A percentile compares a stretch with the other conserved stretches of the same genome.
These are phyloP conservation scores for Drosophila funebris DNA, from an alignment of 1,140 invertebrate genomes.

Conservation along the genomic window DNA sequence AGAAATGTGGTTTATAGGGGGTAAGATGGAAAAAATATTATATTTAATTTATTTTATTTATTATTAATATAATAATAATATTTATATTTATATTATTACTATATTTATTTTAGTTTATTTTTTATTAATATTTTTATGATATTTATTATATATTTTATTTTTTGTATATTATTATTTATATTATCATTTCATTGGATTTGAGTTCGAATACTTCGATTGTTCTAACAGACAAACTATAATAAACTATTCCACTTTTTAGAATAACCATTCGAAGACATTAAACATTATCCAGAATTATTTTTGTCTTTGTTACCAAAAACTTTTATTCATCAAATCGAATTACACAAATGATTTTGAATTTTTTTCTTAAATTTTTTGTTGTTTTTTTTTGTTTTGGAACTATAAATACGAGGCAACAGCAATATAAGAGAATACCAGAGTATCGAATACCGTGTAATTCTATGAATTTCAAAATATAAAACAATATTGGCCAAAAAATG, in stretches of 20 bases:
- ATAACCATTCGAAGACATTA: not conserved
- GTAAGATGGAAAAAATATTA: no score
- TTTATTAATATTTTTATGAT: no score
- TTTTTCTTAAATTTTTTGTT: conserved; percentile 22
- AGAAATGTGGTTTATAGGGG: no score
- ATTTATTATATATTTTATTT: no score
- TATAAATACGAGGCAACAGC: conserved; percentile 38
- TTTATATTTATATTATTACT: no score
- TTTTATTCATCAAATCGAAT: conserved; percentile 60
- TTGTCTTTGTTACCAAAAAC: conserved; percentile 51
- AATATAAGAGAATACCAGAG: conserved; percentile 28
- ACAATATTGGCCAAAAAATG: conserved; percentile 32
- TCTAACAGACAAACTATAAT: no score
- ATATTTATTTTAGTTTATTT: no score
- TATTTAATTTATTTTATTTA: no score
- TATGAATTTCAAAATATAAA: conserved; percentile 45
- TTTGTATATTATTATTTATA: no score
- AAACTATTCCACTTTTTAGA: not conserved
- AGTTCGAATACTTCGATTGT: no score
- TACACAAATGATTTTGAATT: conserved; percentile 43
- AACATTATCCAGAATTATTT: not conserved
- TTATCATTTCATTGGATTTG: no score
- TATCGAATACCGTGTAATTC: conserved; percentile 5
- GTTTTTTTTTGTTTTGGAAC: conserved; percentile 15
- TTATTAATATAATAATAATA: no score